Evolutionary conservation across 2,113 vertebrate species (phyloP).

Genomic region (Lichenostomus cassidix): DNA sequence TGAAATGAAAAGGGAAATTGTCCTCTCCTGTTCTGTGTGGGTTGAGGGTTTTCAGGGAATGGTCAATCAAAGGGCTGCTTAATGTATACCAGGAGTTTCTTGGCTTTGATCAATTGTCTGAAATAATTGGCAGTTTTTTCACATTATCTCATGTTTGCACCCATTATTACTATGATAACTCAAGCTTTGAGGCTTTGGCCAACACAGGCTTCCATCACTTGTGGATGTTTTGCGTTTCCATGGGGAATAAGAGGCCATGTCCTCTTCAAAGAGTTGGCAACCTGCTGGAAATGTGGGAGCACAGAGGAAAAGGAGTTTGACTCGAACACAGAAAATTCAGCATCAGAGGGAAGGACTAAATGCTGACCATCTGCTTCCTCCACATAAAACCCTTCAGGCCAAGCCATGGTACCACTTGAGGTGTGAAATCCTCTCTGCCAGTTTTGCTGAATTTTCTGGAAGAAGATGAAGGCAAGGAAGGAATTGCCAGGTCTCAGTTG

Average conservation of each 20-base stretch:
- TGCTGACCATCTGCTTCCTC: neutral
- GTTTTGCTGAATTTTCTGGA: neutral
- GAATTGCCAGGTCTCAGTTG: neutral
- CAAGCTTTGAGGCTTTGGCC: neutral
- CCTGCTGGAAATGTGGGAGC: neutral
- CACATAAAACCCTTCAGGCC: neutral
- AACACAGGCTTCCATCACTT: neutral
- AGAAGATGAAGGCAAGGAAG: neutral
- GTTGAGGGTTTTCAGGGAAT: neutral
- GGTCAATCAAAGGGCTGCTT: neutral
- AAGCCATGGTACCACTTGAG: neutral
- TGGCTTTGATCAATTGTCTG: constrained; percentile 49
- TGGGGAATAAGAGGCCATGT: neutral
- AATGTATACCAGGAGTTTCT: neutral
- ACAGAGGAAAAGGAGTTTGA: neutral
- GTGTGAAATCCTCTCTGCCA: neutral
- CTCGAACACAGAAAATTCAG: neutral
- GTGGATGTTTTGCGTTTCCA: neutral
- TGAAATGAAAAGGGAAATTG: neutral
- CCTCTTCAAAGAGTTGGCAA: neutral
- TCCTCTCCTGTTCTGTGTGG: neutral
- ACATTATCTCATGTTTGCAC: neutral
- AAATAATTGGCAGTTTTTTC: neutral
- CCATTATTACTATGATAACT: neutral
- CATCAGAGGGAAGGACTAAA: neutral